Conservation (phyloP, 2,797 vertebrate genomes). For the Acropternis orthonyx region DNA sequence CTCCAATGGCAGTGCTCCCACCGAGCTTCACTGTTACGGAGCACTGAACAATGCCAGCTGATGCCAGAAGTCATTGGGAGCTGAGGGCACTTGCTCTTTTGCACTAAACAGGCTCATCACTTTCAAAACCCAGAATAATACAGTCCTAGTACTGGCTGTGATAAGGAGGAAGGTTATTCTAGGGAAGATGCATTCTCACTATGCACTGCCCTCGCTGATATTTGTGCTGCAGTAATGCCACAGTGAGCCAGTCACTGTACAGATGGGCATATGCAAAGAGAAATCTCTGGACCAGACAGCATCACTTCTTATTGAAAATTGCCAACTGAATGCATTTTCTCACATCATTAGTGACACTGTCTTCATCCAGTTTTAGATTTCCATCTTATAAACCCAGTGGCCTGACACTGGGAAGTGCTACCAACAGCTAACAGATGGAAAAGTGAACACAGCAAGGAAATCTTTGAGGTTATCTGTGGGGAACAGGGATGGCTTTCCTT, state of each 20-base stretch:
- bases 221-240: neutral
- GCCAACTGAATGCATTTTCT: neutral
- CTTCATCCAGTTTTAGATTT: neutral
- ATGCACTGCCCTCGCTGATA: accelerated
- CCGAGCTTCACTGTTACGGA: neutral
- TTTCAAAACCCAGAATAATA: neutral
- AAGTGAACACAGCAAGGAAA: neutral
- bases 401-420: neutral
- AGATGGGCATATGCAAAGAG: neutral
- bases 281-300: neutral
- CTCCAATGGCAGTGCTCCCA: neutral
- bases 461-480: neutral
- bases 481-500: neutral
- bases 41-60: neutral
- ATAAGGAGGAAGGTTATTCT: neutral
- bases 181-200: neutral
- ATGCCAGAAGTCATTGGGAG: neutral
- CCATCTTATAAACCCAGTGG: neutral
- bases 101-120: neutral
- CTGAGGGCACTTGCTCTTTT: neutral
- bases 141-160: neutral
- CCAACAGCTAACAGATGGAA: neutral
- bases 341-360: neutral
- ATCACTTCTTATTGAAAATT: neutral
- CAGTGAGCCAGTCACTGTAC: neutral